phyloP scores from a whole-genome alignment of 2,888 invertebrate species.

The Drosophila aldrichi region DNA sequence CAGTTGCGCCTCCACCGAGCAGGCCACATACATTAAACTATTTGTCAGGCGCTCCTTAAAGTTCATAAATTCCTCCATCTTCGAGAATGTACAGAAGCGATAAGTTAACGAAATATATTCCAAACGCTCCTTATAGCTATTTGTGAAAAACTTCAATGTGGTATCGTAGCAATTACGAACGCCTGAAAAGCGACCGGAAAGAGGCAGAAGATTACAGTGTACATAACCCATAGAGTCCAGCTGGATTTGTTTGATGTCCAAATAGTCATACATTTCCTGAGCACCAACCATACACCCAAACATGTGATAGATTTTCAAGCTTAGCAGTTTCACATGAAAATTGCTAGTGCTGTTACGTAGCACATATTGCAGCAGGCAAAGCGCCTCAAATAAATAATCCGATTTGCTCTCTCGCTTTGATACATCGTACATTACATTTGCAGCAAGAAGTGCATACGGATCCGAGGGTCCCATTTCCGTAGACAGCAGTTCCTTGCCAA shows the following conservation, averaged over 20 bases:
- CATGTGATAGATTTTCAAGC: slow-evolving; percentile 92
- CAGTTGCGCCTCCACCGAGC: slow-evolving; percentile 89
- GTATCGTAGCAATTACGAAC: slow-evolving; percentile 90
- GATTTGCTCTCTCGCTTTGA: slow-evolving; percentile 87
- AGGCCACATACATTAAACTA: slow-evolving; percentile 91
- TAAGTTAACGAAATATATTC: slow-evolving; percentile 97
- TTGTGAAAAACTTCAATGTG: slow-evolving; percentile 93
- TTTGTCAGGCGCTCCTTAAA: slow-evolving; percentile 92
- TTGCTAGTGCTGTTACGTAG: slow-evolving; percentile 93
- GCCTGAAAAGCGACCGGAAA: slow-evolving; percentile 90
- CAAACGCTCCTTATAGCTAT: slow-evolving; percentile 95
- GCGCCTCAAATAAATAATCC: slow-evolving; percentile 88
- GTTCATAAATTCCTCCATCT: slow-evolving; percentile 95
- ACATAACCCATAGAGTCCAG: slow-evolving; percentile 95
- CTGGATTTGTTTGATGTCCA: slow-evolving; percentile 97
- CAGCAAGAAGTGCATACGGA: slow-evolving; percentile 91
- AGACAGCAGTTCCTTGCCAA: slow-evolving; percentile 87
- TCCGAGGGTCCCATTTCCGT: slow-evolving; percentile 92
- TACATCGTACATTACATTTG: slow-evolving; percentile 86
- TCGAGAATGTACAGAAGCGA: slow-evolving; percentile 97
- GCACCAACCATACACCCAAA: slow-evolving; percentile 91
- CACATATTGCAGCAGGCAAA: slow-evolving; percentile 90
- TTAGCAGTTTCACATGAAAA: slow-evolving; percentile 94
- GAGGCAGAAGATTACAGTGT: slow-evolving; percentile 90
- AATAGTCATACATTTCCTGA: slow-evolving; percentile 89